Percentiles rank a stretch among this genome's conserved stretches.
phyloP scores from a whole-genome alignment of 1,140 invertebrate species.

The Cotesia typhae region DNA sequence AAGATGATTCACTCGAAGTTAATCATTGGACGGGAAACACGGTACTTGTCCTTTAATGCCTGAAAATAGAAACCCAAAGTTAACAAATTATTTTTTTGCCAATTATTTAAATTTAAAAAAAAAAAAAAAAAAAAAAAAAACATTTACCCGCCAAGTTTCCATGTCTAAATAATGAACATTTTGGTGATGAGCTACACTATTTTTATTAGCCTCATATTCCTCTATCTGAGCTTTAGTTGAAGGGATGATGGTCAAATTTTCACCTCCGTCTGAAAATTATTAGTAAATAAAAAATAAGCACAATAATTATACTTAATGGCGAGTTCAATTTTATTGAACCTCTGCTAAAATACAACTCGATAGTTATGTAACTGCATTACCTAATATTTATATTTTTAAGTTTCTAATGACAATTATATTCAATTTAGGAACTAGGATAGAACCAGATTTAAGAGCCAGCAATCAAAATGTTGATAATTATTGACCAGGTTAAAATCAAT shows the following conservation, averaged over 20 bases:
- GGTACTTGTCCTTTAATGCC: conserved; percentile 46
- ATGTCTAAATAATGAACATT: not conserved
- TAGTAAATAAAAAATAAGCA: not conserved
- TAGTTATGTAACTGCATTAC: conserved; percentile 20
- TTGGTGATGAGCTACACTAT: not conserved
- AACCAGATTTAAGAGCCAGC: too few species aligned
- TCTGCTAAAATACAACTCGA: not conserved
- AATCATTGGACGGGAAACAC: conserved; percentile 53
- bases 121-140: too few species aligned
- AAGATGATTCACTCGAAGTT: conserved; percentile 35
- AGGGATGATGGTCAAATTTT: not conserved
- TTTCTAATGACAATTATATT: not conserved
- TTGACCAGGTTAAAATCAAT: too few species aligned
- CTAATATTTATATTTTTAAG: conserved; percentile 14
- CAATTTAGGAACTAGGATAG: not conserved
- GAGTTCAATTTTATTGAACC: too few species aligned
- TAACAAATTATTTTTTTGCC: not conserved
- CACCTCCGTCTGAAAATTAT: not conserved
- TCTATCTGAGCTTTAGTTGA: not conserved
- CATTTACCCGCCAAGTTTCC: not conserved
- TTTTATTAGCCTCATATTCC: conserved; percentile 15
- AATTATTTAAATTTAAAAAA: not conserved
- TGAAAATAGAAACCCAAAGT: conserved; percentile 39
- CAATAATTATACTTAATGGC: too few species aligned
- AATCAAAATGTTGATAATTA: too few species aligned